Percentiles rank a stretch among this genome's conserved stretches.
phyloP scores from a whole-genome alignment of 2,888 invertebrate genomes.

The Hedya salicella region DNA sequence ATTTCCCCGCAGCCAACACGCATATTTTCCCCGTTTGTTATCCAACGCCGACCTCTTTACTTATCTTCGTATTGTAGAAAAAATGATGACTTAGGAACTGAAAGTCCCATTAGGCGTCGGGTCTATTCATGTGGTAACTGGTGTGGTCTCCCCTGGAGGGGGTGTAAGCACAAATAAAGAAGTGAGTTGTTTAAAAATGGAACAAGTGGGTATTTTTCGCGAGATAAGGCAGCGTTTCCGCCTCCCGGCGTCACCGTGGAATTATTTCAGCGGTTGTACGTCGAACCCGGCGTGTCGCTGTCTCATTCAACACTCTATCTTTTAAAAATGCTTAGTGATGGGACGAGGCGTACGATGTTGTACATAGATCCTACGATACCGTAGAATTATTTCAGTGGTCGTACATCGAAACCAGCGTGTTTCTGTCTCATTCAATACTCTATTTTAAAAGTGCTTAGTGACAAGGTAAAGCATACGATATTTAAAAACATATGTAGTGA shows the following conservation, averaged over 20 bases:
- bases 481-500: no score
- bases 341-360: constrained; percentile 20
- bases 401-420: constrained; percentile 79
- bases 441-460: constrained; percentile 79
- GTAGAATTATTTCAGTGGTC: constrained; percentile 82
- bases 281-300: constrained; percentile 78
- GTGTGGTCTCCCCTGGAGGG: constrained; percentile 62
- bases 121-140: constrained; percentile 82
- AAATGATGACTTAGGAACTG: constrained; percentile 84
- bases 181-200: constrained; percentile 84
- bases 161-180: constrained; percentile 81
- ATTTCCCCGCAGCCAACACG: constrained; percentile 69
- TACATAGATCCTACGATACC: constrained; percentile 57
- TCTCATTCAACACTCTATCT: constrained; percentile 82
- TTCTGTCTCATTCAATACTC: constrained; percentile 81
- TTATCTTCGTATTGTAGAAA: constrained; percentile 81
- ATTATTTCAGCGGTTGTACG: constrained; percentile 83
- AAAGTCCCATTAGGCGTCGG: constrained; percentile 83
- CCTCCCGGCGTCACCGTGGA: constrained; percentile 71
- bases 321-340: constrained; percentile 78
- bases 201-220: constrained; percentile 81
- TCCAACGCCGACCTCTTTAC: constrained; percentile 77
- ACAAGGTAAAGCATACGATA: constrained; percentile 48
- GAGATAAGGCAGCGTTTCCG: constrained; percentile 84
- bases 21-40: constrained; percentile 81